phyloP scores from a whole-genome alignment of 2,113 vertebrate genomes.

The Daubentonia madagascariensis region DNA sequence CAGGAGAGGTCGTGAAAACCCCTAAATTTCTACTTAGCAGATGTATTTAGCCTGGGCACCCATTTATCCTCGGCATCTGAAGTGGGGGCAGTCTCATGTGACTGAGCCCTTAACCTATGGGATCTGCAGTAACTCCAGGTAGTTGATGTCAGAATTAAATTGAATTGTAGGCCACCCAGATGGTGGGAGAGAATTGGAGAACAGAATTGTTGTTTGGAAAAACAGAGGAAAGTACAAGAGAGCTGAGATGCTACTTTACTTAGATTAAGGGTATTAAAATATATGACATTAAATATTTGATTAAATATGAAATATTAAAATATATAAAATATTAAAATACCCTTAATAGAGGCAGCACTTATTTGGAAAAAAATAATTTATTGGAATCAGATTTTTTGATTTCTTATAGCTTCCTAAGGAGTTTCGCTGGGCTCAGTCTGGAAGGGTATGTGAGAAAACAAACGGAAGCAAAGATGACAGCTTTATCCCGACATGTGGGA shows the following conservation, averaged over 20 bases:
- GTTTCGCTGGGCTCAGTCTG: background rate
- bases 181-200: background rate
- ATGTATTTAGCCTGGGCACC: background rate
- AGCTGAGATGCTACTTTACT: background rate
- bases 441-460: conserved; percentile 1
- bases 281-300: background rate
- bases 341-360: background rate
- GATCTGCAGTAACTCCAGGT: background rate
- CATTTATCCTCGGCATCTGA: background rate
- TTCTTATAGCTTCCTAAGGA: background rate
- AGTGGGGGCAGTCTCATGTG: background rate
- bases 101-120: background rate
- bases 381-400: background rate
- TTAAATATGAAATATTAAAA: background rate
- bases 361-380: background rate
- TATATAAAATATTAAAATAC: background rate
- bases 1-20: background rate
- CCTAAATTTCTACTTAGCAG: background rate
- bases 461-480: background rate
- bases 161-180: background rate
- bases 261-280: background rate
- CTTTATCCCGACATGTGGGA: background rate
- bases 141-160: background rate
- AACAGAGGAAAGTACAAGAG: background rate
- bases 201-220: background rate